Base-by-base conservation (phyloP, 2,797 vertebrate species). In the Lacerta agilis region DNA sequence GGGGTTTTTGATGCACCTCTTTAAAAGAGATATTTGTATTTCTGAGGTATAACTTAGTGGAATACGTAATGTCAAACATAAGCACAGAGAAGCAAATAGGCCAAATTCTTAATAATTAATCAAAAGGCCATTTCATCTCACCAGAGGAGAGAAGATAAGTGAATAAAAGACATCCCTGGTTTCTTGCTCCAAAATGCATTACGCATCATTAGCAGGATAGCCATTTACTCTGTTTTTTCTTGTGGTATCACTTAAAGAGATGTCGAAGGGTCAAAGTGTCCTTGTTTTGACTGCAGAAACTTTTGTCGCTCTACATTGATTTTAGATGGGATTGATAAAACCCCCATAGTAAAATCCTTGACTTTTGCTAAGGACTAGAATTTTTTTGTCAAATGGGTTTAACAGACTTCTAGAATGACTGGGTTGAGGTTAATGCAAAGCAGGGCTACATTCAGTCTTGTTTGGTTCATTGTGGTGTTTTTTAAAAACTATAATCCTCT, bases 61-160 rank as follows among this genome's bases (percentile, higher is more conserved):
- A 93, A 94, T 84, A 88, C 83, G 82, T 90, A 93, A 90, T 96
- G 88, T 91, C 86, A 94, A 94, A 91, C 93, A 94, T 94, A 82
- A 43, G 27, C 96, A 91, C 95, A 80, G 95, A 96, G 94, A 96
- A 96, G 96, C 96, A 96, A 96, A 92, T 93, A 86, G 90, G 93
- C 73, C 93, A 94, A 95, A 97, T 97, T 86, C 86, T 89, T 95
- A 97, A 96, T 97, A 97, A 97, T 97, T 96, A 96, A 97, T 95
- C 92, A 96, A 82, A 85, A 86, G 93, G 94, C 94, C 93, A 93
- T 91, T 96, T 93, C 93, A 96, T 95, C 91, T 95, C 89, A 79
- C 92, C 29, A 38, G 93, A 85, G 90, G 86, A 89, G 71, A 88
- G 84, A 90, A 33, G 90, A 91, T 91, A 96, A 96, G 96, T 96